Evolutionary conservation across 2,113 vertebrate genomes (phyloP).

Genomic region (Hippocampus comes): DNA sequence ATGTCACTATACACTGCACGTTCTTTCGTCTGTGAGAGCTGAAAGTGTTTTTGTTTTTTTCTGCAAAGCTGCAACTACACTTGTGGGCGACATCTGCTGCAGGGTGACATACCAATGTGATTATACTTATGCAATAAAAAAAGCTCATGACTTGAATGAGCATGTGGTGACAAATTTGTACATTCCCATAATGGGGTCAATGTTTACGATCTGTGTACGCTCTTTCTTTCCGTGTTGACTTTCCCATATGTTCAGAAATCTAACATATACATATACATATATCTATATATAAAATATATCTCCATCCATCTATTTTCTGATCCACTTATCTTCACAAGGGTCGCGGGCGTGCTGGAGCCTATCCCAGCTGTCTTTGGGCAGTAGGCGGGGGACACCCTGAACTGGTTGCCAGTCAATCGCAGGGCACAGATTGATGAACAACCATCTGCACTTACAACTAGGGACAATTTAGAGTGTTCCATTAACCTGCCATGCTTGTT

Average conservation of each 20-base stretch:
- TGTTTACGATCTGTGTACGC: not conserved
- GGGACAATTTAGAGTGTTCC: too few species aligned
- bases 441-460: too few species aligned
- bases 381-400: too few species aligned
- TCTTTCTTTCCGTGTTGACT: not conserved
- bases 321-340: too few species aligned
- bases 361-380: too few species aligned
- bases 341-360: too few species aligned
- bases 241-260: not conserved
- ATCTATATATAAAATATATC: too few species aligned
- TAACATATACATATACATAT: not conserved
- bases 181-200: not conserved
- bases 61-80: not conserved
- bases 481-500: too few species aligned
- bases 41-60: not conserved
- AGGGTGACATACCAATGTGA: conserved; percentile 33
- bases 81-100: not conserved
- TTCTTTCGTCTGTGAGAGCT: not conserved
- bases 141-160: not conserved
- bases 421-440: too few species aligned
- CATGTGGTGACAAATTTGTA: not conserved
- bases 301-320: too few species aligned
- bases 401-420: too few species aligned
- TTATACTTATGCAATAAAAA: conserved; percentile 13
- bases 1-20: not conserved